phyloP scores from a whole-genome alignment of 2,113 vertebrate species.

The Hypomesus transpacificus region DNA sequence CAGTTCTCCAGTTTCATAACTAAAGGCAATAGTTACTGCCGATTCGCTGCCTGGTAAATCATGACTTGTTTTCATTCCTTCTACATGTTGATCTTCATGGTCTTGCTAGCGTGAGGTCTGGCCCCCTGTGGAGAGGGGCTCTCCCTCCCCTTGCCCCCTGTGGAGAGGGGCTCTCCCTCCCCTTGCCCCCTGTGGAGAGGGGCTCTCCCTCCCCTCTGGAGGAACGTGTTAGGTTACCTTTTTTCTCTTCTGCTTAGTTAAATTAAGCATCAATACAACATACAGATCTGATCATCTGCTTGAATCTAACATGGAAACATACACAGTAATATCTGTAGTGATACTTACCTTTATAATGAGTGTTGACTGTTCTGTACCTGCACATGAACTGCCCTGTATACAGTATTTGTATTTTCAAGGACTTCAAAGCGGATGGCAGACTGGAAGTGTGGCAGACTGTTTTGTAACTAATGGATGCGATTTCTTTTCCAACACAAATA shows the following conservation, averaged over 20 bases:
- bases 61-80: constrained; percentile 44
- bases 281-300: constrained; percentile 45
- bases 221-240: constrained; percentile 19
- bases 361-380: too few relatives aligned
- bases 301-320: constrained; percentile 49
- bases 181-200: too few relatives aligned
- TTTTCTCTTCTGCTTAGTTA: constrained; percentile 40
- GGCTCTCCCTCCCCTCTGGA: background rate
- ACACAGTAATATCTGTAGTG: constrained; percentile 9
- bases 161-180: background rate
- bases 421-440: too few relatives aligned
- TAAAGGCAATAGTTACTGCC: constrained; percentile 40
- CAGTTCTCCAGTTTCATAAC: constrained; percentile 38
- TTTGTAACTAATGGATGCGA: too few relatives aligned
- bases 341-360: background rate
- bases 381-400: too few relatives aligned
- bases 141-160: too few relatives aligned
- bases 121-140: background rate
- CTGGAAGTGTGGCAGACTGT: too few relatives aligned
- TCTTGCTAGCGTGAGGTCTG: constrained; percentile 20
- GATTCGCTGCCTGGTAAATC: constrained; percentile 38
- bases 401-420: too few relatives aligned
- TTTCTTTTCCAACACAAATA: too few relatives aligned
- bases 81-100: constrained; percentile 32
- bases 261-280: constrained; percentile 46